Percentiles rank a stretch among this genome's conserved stretches.
phyloP scores from a whole-genome alignment of 2,113 vertebrate genomes.

The Myiagra hebetior region DNA sequence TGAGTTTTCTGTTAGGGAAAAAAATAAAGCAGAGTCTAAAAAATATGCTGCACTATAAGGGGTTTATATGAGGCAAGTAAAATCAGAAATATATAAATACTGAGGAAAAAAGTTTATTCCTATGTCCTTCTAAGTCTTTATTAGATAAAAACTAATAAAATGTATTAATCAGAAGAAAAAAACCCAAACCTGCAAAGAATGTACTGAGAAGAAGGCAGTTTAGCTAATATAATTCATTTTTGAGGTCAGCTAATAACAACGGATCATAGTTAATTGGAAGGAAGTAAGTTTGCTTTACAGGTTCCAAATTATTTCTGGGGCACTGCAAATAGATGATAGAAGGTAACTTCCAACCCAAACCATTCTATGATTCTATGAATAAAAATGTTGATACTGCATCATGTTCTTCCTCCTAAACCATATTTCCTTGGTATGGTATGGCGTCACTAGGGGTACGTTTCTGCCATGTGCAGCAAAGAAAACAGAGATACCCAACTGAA shows the following conservation, averaged over 20 bases:
- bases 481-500: not conserved
- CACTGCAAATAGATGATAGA: not conserved
- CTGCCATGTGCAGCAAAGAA: not conserved
- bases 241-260: not conserved
- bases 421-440: not conserved
- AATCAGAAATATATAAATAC: not conserved
- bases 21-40: not conserved
- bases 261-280: not conserved
- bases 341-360: not conserved
- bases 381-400: not conserved
- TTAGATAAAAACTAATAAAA: not conserved
- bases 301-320: not conserved
- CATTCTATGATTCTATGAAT: not conserved
- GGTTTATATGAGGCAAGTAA: not conserved
- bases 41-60: not conserved
- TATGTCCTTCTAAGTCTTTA: not conserved
- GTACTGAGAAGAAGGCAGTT: not conserved
- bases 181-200: accelerated
- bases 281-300: not conserved
- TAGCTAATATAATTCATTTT: not conserved
- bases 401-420: not conserved
- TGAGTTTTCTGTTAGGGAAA: not conserved
- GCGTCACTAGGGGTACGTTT: not conserved
- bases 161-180: not conserved
- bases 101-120: not conserved